phyloP scores from a whole-genome alignment of 2,888 invertebrate genomes.

The Lithophane socia region DNA sequence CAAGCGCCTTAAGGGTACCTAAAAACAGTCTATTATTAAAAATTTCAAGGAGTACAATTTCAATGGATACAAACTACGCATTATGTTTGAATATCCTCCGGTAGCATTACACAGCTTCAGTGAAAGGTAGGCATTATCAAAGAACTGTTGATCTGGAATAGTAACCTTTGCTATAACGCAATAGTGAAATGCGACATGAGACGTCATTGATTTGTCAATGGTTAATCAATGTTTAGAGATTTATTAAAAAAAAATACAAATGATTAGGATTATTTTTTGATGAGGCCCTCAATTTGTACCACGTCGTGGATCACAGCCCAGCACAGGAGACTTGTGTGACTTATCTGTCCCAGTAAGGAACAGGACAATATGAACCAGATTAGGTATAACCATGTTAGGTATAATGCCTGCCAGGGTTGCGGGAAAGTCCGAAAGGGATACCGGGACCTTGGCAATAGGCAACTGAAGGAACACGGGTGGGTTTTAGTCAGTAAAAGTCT shows the following conservation, averaged over 20 bases:
- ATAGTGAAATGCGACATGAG: conserved; percentile 7
- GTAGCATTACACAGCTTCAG: conserved; percentile 29
- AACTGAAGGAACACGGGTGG: no score
- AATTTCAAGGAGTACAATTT: conserved; percentile 15
- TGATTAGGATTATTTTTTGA: not conserved
- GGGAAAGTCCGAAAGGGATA: no score
- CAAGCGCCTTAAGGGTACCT: not conserved
- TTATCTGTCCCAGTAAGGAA: no score
- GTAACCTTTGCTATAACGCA: conserved; percentile 52
- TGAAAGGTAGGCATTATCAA: conserved; percentile 46
- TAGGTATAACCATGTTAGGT: not conserved
- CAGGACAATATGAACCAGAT: not conserved
- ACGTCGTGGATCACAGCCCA: not conserved
- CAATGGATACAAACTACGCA: not conserved
- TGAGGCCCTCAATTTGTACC: no score
- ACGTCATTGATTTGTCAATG: conserved; percentile 24
- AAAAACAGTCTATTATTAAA: conserved; percentile 6
- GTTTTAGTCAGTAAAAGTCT: no score
- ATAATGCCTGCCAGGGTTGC: no score
- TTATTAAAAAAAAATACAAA: not conserved
- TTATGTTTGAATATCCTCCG: conserved; percentile 22
- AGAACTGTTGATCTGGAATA: conserved; percentile 35
- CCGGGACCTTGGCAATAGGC: no score
- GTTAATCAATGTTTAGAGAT: not conserved
- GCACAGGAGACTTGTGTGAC: not conserved